Percentiles rank a stretch among this genome's conserved stretches.
phyloP scores from a whole-genome alignment of 2,888 invertebrate species.

The Didymodactylos carnosus region DNA sequence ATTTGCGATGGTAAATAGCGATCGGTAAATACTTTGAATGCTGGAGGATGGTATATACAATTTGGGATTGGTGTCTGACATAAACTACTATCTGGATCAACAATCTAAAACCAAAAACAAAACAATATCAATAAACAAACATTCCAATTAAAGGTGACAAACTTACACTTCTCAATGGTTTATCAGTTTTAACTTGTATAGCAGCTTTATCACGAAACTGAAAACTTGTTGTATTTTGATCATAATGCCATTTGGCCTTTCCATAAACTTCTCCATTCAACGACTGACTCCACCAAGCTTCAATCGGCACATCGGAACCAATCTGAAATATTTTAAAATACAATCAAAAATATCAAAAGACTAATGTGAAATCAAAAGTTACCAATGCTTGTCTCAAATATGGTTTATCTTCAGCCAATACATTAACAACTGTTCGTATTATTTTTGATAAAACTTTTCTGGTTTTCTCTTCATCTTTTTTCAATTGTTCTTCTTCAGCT shows the following conservation, averaged over 20 bases:
- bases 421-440: not conserved
- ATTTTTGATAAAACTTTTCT: not conserved
- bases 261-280: not conserved
- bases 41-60: constrained; percentile 41
- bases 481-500: not conserved
- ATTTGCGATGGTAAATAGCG: constrained; percentile 50
- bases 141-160: not conserved
- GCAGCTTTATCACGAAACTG: constrained; percentile 50
- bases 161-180: constrained; percentile 46
- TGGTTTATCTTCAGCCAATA: not conserved
- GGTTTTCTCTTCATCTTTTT: not conserved
- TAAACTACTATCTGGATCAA: constrained; percentile 17
- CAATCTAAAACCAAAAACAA: constrained; percentile 30
- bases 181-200: constrained; percentile 47
- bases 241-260: not conserved
- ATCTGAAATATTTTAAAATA: not conserved
- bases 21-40: constrained; percentile 42
- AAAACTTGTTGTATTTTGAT: constrained; percentile 10
- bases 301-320: not conserved
- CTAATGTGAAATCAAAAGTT: not conserved
- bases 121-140: not conserved
- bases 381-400: not conserved
- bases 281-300: not conserved
- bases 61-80: constrained; percentile 16
- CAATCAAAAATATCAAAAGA: not conserved